Evolutionary conservation across 2,113 vertebrate genomes (phyloP).

Genomic region (Tenebrosternarchus preto): DNA sequence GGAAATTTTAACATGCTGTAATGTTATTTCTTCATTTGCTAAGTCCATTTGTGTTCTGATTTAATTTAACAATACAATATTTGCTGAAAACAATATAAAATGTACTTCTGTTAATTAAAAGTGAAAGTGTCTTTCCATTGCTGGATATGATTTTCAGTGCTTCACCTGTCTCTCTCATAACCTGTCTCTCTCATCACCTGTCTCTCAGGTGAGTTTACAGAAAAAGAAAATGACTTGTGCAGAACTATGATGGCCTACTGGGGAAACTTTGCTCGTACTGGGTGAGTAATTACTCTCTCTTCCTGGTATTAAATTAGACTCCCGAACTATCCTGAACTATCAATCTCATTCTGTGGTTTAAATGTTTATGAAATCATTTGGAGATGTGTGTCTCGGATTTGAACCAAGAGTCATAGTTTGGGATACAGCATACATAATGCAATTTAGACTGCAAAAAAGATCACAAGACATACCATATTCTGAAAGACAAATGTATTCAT

Average conservation of each 20-base stretch:
- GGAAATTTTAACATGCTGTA: neutral
- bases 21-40: neutral
- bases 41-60: too few species aligned
- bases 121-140: too few species aligned
- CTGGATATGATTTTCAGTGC: too few species aligned
- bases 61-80: too few species aligned
- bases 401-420: too few species aligned
- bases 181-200: neutral
- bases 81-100: too few species aligned
- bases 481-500: neutral
- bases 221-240: slow-evolving; percentile 67
- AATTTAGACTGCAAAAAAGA: too few species aligned
- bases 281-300: slow-evolving; percentile 59
- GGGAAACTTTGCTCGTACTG: slow-evolving; percentile 76
- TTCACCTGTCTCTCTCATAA: neutral
- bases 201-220: slow-evolving; percentile 54
- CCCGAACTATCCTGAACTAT: too few species aligned
- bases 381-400: too few species aligned
- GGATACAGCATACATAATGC: too few species aligned
- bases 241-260: slow-evolving; percentile 73
- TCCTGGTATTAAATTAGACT: neutral
- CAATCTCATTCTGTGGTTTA: neutral
- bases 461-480: neutral
- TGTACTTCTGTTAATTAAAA: too few species aligned
- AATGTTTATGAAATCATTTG: neutral